Evolutionary conservation across 2,113 vertebrate genomes (phyloP).

Genomic region (Seriola quinqueradiata): DNA sequence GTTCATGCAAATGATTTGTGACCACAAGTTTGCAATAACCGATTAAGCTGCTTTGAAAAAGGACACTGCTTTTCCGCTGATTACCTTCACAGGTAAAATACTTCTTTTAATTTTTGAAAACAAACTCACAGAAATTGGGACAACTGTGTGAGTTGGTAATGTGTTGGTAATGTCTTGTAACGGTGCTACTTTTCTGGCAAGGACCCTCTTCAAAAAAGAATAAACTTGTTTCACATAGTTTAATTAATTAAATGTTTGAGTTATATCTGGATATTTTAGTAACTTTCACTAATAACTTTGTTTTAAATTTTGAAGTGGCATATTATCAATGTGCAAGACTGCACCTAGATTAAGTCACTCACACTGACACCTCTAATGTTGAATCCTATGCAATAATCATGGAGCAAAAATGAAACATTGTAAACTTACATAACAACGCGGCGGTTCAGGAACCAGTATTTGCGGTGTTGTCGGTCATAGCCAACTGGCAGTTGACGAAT

Average conservation of each 20-base stretch:
- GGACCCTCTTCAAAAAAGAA: background rate
- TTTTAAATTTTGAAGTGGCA: background rate
- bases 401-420: slow-evolving; percentile 3
- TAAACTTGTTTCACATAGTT: background rate
- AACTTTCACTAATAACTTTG: background rate
- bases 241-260: background rate
- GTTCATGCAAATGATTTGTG: slow-evolving; percentile 6
- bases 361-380: background rate
- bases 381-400: background rate
- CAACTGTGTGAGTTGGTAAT: background rate
- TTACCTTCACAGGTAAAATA: background rate
- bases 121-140: background rate
- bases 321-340: background rate
- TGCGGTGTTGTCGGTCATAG: slow-evolving; percentile 92
- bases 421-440: slow-evolving; percentile 94
- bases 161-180: background rate
- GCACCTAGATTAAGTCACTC: background rate
- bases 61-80: too few species aligned
- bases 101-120: background rate
- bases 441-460: slow-evolving; percentile 98
- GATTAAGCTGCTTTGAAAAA: background rate
- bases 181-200: background rate
- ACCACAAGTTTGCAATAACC: background rate
- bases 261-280: background rate
- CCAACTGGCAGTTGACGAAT: slow-evolving; percentile 96